Evolutionary conservation across 2,113 vertebrate species (phyloP).

Genomic region (Ranitomeya imitator): DNA sequence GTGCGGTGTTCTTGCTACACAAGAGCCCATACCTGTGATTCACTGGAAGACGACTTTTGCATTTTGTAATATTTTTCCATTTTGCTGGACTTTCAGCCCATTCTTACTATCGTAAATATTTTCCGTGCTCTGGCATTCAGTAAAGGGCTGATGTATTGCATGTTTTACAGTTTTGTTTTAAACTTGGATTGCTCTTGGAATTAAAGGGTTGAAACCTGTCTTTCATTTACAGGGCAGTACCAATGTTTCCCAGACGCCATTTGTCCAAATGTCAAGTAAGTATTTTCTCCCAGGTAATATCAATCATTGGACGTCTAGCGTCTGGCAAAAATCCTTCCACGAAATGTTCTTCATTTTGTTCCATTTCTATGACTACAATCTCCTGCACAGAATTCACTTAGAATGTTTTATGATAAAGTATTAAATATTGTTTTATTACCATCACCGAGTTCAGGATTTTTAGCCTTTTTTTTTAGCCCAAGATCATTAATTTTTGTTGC

Average conservation of each 20-base stretch:
- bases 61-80: neutral
- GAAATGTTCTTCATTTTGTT: slow-evolving; percentile 19
- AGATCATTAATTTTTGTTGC: too few relatives aligned
- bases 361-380: slow-evolving; percentile 30
- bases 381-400: neutral
- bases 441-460: too few relatives aligned
- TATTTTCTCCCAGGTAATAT: slow-evolving; percentile 23
- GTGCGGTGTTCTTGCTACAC: too few relatives aligned
- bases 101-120: neutral
- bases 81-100: neutral
- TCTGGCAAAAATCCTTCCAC: neutral
- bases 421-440: too few relatives aligned
- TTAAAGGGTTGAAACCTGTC: slow-evolving; percentile 27
- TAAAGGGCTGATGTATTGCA: neutral
- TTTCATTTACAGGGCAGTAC: slow-evolving; percentile 74
- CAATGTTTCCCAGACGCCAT: slow-evolving; percentile 68
- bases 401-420: neutral
- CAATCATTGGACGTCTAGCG: neutral
- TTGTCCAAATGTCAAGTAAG: slow-evolving; percentile 85
- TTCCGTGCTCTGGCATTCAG: neutral
- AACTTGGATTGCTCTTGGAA: slow-evolving; percentile 16
- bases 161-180: neutral
- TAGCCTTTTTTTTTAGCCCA: too few relatives aligned
- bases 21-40: too few relatives aligned
- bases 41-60: too few relatives aligned